Evolutionary conservation across 2,113 vertebrate genomes (phyloP), one percentile per base, ranked within the genome.

Genomic region (Mugil cephalus): DNA sequence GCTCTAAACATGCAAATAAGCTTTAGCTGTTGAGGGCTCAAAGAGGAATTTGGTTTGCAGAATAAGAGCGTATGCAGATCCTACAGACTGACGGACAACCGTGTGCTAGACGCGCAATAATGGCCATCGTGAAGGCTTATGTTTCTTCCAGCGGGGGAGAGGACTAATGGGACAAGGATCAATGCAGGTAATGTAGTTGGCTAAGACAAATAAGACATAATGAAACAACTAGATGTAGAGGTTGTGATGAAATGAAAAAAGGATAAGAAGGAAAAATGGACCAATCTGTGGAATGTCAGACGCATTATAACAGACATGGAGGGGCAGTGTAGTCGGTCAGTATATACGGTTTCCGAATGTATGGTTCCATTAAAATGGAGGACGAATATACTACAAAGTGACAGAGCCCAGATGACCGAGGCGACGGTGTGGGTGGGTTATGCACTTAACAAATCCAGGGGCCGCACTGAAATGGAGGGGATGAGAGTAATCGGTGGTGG

Each of bases 1-100:
- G 38, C 80, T 56, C 51, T 55, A 43, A 84, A 80, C 73, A 80
- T 85, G 67, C 48, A 80, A 81, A 85, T 75, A 82, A 65, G 77
- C 81, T 83, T 68, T 51, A 70, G 67, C 66, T 76, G 60, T 58
- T 77, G 43, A 62, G 68, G 8, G 45, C 69, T 86, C 74, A 67
- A 62, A 74, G 55, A 76, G 12, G 51, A 21, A 60, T 83, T 74
- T 69, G 0, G 65, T 86, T 69, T 72, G 43, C 3, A 68, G 74
- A 81, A 78, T 34, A 53, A 47, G 51, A 24, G 14, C 48, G 62
- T 56, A 59, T 69, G 58, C 71, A 77, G 69, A 79, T 74, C 67
- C 51, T 65, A 52, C 38, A 45, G 47, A 65, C 18, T 65, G 65
- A 58, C 66, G 53, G 11, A 64, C 24, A 74, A 63, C 12, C 35